Evolutionary conservation across 2,797 vertebrate genomes (phyloP).

Genomic region (Alosa sapidissima): DNA sequence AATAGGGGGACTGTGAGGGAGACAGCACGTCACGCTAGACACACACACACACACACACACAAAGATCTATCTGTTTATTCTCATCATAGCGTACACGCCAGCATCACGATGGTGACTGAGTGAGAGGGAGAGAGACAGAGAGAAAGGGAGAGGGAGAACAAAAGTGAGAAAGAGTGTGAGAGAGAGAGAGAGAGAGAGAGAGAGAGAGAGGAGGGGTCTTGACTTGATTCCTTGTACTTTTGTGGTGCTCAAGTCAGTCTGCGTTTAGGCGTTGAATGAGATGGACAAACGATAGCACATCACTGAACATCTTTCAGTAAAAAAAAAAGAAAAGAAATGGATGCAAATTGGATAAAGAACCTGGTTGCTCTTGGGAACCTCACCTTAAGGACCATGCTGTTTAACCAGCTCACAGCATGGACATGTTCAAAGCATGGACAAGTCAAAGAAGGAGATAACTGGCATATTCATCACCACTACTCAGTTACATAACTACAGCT

Average conservation of each 20-base stretch:
- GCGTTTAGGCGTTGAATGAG: not conserved
- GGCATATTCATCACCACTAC: not conserved
- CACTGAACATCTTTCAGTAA: not conserved
- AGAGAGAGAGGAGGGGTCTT: conserved; percentile 1
- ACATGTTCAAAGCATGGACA: not conserved
- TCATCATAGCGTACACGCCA: not conserved
- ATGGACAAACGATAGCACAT: not conserved
- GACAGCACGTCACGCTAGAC: conserved; percentile 43
- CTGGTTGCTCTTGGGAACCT: not conserved
- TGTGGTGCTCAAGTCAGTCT: not conserved
- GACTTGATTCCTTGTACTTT: not conserved
- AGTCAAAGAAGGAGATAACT: not conserved
- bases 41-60: conserved; percentile 46
- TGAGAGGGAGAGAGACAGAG: conserved; percentile 37
- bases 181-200: not conserved
- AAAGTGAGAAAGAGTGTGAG: conserved; percentile 1
- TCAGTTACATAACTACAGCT: not conserved
- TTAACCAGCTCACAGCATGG: not conserved
- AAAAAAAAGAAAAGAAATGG: not conserved
- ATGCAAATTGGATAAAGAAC: not conserved
- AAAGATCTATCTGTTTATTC: conserved; percentile 66
- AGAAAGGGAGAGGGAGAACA: conserved; percentile 42
- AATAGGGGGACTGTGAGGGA: conserved; percentile 59
- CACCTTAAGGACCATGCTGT: not conserved
- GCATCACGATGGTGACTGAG: conserved; percentile 3